Conservation (phyloP, 2,113 vertebrate species). For the Kryptolebias marmoratus region DNA sequence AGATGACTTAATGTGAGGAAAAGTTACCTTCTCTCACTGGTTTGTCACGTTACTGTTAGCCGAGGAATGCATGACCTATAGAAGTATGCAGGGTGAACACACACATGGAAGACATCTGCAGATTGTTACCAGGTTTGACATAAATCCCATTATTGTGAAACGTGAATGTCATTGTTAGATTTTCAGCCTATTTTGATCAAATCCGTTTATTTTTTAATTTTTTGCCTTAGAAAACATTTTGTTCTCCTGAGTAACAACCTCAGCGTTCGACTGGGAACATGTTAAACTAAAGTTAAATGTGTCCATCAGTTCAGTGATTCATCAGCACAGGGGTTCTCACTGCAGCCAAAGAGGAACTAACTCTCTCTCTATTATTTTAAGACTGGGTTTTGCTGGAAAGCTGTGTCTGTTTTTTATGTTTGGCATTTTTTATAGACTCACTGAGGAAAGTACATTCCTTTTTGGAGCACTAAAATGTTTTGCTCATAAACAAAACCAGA, state of each 20-base stretch:
- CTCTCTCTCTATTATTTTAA: not conserved
- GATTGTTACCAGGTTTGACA: conserved; percentile 18
- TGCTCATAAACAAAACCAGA: conserved; percentile 38
- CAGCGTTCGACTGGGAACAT: not conserved
- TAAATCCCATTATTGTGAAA: conserved; percentile 13
- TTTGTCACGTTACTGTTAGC: conserved; percentile 5
- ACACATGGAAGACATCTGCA: conserved; percentile 42
- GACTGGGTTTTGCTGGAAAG: conserved; percentile 9
- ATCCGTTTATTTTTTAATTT: not conserved
- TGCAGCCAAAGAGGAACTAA: not conserved
- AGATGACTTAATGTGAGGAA: conserved; percentile 18
- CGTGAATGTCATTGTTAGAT: conserved; percentile 22
- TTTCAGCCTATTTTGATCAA: conserved; percentile 4
- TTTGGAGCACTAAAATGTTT: conserved; percentile 34
- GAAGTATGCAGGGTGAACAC: not conserved
- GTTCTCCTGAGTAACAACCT: not conserved
- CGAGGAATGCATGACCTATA: conserved; percentile 47
- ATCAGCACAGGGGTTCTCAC: not conserved
- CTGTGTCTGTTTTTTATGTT: conserved; percentile 27
- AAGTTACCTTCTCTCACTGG: not conserved
- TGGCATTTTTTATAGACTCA: conserved; percentile 16
- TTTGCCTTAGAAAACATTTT: not conserved
- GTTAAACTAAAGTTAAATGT: not conserved
- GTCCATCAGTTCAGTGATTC: too few species aligned
- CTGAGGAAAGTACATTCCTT: conserved; percentile 13